Percentiles rank a stretch among this genome's conserved stretches.
phyloP scores from a whole-genome alignment of 1,140 invertebrate species.

The Solenopsis invicta region DNA sequence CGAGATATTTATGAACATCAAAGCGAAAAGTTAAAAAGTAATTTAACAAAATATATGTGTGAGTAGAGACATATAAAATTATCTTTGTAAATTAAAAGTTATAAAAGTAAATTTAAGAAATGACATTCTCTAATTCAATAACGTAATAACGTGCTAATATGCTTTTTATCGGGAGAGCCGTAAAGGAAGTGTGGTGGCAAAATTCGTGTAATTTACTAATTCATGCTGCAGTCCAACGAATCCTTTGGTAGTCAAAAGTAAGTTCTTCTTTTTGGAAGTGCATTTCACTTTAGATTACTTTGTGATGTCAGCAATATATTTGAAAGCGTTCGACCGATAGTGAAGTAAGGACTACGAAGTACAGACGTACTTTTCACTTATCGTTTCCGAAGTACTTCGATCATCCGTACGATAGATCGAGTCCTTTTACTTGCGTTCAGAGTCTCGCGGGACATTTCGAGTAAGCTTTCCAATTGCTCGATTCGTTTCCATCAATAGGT shows the following conservation, averaged over 20 bases:
- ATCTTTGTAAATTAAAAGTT: slow-evolving; percentile 11
- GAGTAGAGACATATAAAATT: not conserved
- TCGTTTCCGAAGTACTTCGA: slow-evolving; percentile 36
- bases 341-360: slow-evolving; percentile 14
- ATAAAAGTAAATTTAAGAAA: not conserved
- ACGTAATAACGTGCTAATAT: not conserved
- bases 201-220: not conserved
- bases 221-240: not conserved
- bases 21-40: not conserved
- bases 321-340: slow-evolving; percentile 16
- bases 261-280: slow-evolving; percentile 12
- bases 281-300: slow-evolving; percentile 17
- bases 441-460: slow-evolving; percentile 33
- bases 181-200: not conserved
- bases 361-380: slow-evolving; percentile 44
- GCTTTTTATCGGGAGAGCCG: not conserved
- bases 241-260: not conserved
- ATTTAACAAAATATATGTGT: not conserved
- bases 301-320: slow-evolving; percentile 29
- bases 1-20: slow-evolving; percentile 26
- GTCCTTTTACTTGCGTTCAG: slow-evolving; percentile 20
- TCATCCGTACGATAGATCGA: slow-evolving; percentile 41
- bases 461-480: slow-evolving; percentile 43
- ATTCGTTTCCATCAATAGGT: slow-evolving; percentile 27
- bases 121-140: not conserved